Evolutionary conservation across 2,113 vertebrate genomes (phyloP).

Genomic region (Cyanoderma ruficeps): DNA sequence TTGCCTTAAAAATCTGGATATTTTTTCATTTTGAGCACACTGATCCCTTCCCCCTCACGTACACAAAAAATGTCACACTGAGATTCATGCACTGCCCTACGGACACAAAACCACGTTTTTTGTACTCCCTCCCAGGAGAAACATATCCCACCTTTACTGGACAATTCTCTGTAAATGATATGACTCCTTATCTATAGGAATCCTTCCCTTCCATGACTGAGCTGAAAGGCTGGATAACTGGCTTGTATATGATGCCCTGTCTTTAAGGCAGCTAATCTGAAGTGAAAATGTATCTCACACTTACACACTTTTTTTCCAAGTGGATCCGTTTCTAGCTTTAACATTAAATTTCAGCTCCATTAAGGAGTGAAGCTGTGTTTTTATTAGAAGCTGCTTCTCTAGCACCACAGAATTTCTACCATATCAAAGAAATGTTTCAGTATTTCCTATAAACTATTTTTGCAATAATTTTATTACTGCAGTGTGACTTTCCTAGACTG

Average conservation of each 20-base stretch:
- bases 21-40: background rate
- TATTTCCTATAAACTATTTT: background rate
- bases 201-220: background rate
- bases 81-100: background rate
- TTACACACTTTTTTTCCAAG: background rate
- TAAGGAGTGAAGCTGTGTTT: background rate
- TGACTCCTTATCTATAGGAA: background rate
- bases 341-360: background rate
- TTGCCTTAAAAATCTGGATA: background rate
- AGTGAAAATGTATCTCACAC: background rate
- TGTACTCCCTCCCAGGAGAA: background rate
- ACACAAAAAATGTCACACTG: background rate
- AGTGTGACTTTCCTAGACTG: background rate
- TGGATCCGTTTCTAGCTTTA: background rate
- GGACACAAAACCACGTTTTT: background rate
- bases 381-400: background rate
- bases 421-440: background rate
- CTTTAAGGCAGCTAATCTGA: background rate
- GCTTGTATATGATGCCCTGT: background rate
- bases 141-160: background rate
- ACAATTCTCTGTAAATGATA: background rate
- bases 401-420: background rate
- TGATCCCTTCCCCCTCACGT: rapidly evolving
- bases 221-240: background rate
- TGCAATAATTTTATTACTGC: background rate